Percentiles rank a stretch among this genome's conserved stretches.
phyloP scores from a whole-genome alignment of 2,888 invertebrate species.

The Phymatocera aterrima region DNA sequence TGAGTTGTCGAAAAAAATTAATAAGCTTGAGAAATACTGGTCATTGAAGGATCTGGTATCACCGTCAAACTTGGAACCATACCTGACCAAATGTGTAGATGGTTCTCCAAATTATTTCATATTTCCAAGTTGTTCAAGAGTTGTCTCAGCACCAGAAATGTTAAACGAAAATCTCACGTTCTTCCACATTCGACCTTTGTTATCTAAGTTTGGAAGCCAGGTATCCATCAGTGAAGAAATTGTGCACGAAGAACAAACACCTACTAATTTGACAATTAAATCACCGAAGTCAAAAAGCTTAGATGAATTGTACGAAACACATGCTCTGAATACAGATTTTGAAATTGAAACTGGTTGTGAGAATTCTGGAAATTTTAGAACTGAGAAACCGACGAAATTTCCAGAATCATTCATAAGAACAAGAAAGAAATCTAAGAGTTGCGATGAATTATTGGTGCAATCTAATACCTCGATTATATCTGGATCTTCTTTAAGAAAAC shows the following conservation, averaged over 20 bases:
- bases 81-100: constrained; percentile 43
- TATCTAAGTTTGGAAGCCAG: constrained; percentile 49
- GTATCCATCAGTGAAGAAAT: constrained; percentile 59
- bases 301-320: neutral
- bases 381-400: constrained; percentile 55
- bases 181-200: constrained; percentile 55
- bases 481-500: neutral
- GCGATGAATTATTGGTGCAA: constrained; percentile 47
- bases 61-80: constrained; percentile 50
- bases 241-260: neutral
- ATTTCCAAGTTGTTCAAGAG: constrained; percentile 62
- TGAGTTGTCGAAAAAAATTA: constrained; percentile 56
- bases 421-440: constrained; percentile 53
- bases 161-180: constrained; percentile 55
- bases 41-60: constrained; percentile 65
- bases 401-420: constrained; percentile 61
- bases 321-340: neutral
- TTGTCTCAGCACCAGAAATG: constrained; percentile 65
- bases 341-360: neutral
- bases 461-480: constrained; percentile 23
- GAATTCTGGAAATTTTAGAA: neutral
- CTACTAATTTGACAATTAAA: neutral
- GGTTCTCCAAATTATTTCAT: constrained; percentile 60
- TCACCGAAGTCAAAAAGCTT: constrained; percentile 29
- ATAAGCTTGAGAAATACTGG: constrained; percentile 67